Percentiles rank a stretch among this genome's conserved stretches.
phyloP scores from a whole-genome alignment of 2,888 invertebrate genomes.

The Agrilus biguttatus region DNA sequence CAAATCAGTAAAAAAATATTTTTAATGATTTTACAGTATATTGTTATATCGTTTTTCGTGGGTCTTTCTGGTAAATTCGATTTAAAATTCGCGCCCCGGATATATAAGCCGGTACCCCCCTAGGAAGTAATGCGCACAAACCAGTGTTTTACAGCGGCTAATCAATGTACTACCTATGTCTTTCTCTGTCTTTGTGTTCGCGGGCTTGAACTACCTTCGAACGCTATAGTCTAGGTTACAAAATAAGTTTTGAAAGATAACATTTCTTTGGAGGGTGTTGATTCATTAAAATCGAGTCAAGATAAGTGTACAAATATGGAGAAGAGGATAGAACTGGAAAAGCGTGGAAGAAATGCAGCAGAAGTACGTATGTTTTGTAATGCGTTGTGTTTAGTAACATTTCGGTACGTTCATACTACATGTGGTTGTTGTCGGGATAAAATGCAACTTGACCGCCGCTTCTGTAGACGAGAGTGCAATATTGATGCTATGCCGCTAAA shows the following conservation, averaged over 20 bases:
- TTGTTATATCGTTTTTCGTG: too few relatives aligned
- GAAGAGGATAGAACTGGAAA: constrained; percentile 89
- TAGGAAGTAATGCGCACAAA: too few relatives aligned
- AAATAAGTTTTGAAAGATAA: constrained; percentile 5
- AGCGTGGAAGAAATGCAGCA: constrained; percentile 77
- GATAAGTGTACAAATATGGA: constrained; percentile 47
- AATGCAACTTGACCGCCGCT: background rate
- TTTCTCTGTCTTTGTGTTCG: constrained; percentile 11
- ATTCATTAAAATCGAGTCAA: too few relatives aligned
- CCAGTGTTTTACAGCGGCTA: constrained; percentile 6
- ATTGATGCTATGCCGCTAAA: too few relatives aligned
- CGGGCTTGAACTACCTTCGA: constrained; percentile 11
- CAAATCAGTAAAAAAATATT: too few relatives aligned
- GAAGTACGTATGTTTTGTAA: constrained; percentile 52
- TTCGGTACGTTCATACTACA: background rate
- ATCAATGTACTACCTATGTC: constrained; percentile 10
- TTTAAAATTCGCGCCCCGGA: too few relatives aligned
- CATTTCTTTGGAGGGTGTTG: constrained; percentile 2
- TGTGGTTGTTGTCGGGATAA: background rate
- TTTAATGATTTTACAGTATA: too few relatives aligned
- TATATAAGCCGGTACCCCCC: too few relatives aligned
- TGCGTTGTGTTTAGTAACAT: constrained; percentile 8
- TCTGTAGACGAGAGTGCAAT: too few relatives aligned
- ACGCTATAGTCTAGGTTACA: constrained; percentile 2
- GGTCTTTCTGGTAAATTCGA: too few relatives aligned